Percentiles rank a stretch among this genome's conserved stretches.
Evolutionary conservation across 2,113 vertebrate species (phyloP).

Genomic region (Synchiropus splendidus): DNA sequence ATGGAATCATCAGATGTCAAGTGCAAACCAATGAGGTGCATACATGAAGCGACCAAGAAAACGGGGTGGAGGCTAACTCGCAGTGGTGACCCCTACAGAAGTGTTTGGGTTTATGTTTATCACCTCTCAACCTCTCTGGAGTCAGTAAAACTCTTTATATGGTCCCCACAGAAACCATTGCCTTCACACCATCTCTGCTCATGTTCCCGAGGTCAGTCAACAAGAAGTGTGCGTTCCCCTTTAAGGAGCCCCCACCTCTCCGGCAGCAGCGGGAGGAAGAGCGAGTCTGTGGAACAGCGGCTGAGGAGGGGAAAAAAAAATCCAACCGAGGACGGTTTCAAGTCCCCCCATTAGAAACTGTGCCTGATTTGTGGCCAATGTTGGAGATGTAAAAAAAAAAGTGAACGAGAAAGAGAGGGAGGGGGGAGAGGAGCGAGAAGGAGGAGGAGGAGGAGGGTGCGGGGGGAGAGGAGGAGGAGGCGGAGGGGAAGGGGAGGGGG

Average conservation of each 20-base stretch:
- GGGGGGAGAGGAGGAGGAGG: not conserved
- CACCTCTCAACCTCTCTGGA: too few species aligned
- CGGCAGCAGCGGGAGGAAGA: slow-evolving; percentile 63
- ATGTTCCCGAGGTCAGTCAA: slow-evolving; percentile 52
- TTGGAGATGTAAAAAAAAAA: slow-evolving; percentile 72
- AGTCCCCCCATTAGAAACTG: slow-evolving; percentile 77
- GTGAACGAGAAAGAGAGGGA: slow-evolving; percentile 22
- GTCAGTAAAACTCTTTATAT: too few species aligned
- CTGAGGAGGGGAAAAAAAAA: slow-evolving; percentile 65
- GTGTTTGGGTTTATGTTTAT: too few species aligned
- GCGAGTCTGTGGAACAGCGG: slow-evolving; percentile 74
- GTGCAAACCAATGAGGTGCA: too few species aligned
- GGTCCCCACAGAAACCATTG: too few species aligned
- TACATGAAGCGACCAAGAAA: too few species aligned
- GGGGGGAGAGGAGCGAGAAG: slow-evolving; percentile 14
- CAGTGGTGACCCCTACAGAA: too few species aligned
- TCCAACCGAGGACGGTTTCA: slow-evolving; percentile 72
- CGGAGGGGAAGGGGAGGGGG: slow-evolving; percentile 26
- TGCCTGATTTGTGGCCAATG: slow-evolving; percentile 78
- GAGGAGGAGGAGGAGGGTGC: slow-evolving; percentile 12
- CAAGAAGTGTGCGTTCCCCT: slow-evolving; percentile 60
- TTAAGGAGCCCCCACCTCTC: slow-evolving; percentile 68
- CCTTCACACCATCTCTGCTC: slow-evolving; percentile 29
- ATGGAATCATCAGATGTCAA: too few species aligned
- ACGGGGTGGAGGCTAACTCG: too few species aligned